Evolutionary conservation across 2,888 invertebrate genomes (phyloP).

Genomic region (Kuschelorhynchus macadamiae): DNA sequence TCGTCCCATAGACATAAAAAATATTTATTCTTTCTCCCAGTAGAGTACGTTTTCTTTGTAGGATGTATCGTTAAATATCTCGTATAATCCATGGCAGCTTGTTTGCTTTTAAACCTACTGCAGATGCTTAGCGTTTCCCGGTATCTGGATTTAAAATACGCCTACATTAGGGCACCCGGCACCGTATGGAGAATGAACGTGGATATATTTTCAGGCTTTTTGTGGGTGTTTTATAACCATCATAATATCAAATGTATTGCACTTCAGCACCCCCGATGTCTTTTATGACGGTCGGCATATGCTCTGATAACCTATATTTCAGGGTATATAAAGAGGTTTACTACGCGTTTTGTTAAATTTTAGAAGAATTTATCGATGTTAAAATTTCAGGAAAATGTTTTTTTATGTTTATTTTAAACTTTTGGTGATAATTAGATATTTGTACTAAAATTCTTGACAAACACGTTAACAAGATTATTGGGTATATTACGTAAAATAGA

Average conservation of each 20-base stretch:
- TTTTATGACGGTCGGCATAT: too few relatives aligned
- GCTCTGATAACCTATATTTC: too few relatives aligned
- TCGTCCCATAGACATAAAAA: background rate
- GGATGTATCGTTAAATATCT: constrained; percentile 26
- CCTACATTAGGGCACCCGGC: constrained; percentile 9
- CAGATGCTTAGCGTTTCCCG: constrained; percentile 15
- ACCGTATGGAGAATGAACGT: constrained; percentile 6
- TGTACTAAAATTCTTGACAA: too few relatives aligned
- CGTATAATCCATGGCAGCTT: constrained; percentile 25
- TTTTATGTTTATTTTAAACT: too few relatives aligned
- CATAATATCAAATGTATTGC: constrained; percentile 9
- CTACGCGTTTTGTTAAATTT: too few relatives aligned
- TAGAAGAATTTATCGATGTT: too few relatives aligned
- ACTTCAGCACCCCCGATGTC: too few relatives aligned
- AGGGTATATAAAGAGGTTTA: too few relatives aligned
- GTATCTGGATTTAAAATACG: constrained; percentile 25
- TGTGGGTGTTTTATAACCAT: constrained; percentile 18
- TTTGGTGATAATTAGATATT: too few relatives aligned
- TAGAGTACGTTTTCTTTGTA: constrained; percentile 16
- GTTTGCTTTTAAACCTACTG: constrained; percentile 34
- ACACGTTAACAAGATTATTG: too few relatives aligned
- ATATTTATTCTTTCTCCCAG: background rate
- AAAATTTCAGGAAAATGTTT: too few relatives aligned
- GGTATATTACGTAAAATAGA: too few relatives aligned
- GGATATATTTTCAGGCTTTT: constrained; percentile 20